Evolutionary conservation across 2,797 vertebrate species (phyloP).

Genomic region (Varecia variegata): DNA sequence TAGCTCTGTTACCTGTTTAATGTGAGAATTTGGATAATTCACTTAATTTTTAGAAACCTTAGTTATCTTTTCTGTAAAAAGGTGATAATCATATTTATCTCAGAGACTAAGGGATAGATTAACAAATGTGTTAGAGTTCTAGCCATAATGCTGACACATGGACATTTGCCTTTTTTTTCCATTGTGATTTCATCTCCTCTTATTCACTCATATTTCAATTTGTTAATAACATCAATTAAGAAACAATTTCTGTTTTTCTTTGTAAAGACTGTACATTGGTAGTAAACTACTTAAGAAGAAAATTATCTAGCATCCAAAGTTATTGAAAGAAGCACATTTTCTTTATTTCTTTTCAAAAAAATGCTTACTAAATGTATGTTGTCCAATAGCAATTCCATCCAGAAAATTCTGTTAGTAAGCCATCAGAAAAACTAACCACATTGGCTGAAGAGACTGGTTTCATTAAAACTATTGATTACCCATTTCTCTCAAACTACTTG

Average conservation of each 20-base stretch:
- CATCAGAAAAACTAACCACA: background rate
- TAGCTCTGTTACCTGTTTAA: background rate
- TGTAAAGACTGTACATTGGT: background rate
- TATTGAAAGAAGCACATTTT: background rate
- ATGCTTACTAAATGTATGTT: slow-evolving; percentile 17
- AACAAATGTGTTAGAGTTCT: background rate
- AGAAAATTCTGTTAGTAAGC: background rate
- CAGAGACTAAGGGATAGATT: background rate
- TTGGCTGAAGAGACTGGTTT: background rate
- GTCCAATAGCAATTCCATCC: background rate
- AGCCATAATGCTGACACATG: background rate
- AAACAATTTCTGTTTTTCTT: background rate
- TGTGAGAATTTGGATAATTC: background rate
- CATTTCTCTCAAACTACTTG: background rate
- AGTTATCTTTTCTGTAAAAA: background rate
- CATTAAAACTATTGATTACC: slow-evolving; percentile 28
- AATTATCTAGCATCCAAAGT: background rate
- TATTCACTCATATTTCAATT: background rate
- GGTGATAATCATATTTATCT: background rate
- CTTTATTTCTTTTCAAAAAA: slow-evolving; percentile 33
- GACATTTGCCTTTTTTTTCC: background rate
- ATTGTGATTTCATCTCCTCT: background rate
- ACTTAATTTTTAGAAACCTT: background rate
- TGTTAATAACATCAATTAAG: background rate
- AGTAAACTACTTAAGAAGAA: background rate